A percentile compares a stretch with the other conserved stretches of the same genome.
Conservation (phyloP, 2,888 invertebrate genomes). For the Chloromyia formosa region DNA sequence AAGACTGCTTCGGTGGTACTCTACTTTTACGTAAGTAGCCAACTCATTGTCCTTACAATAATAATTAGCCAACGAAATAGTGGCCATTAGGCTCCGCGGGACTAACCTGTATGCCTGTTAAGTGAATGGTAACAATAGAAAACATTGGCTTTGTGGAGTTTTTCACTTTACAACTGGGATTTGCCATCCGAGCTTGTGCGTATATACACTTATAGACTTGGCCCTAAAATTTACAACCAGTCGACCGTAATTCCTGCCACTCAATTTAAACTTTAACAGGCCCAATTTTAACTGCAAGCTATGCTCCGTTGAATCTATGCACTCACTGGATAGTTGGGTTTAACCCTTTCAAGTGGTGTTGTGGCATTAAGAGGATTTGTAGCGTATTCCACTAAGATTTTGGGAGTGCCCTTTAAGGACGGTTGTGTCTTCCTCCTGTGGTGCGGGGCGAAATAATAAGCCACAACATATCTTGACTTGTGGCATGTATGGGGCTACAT, state of each 20-base stretch:
- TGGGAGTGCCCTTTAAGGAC: too few species aligned
- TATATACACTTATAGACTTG: neutral
- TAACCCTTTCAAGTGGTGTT: neutral
- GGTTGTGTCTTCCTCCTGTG: too few species aligned
- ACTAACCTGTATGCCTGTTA: neutral
- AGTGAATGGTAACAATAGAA: neutral
- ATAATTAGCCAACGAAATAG: neutral
- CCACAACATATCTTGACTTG: too few species aligned
- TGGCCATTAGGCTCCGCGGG: neutral
- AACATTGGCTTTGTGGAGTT: neutral
- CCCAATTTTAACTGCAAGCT: neutral
- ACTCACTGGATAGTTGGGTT: neutral
- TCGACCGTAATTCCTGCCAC: neutral
- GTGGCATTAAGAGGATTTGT: too few species aligned
- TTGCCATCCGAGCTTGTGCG: neutral
- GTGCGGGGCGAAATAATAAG: too few species aligned
- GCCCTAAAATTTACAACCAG: neutral
- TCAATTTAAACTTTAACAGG: neutral
- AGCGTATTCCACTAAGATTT: too few species aligned
- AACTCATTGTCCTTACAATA: neutral
- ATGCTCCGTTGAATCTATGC: neutral
- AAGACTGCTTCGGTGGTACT: constrained; percentile 63
- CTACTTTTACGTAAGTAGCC: constrained; percentile 57
- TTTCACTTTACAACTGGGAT: neutral
- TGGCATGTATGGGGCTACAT: too few species aligned